Conservation (phyloP, 1,140 invertebrate species). For the Papilio dardanus region DNA sequence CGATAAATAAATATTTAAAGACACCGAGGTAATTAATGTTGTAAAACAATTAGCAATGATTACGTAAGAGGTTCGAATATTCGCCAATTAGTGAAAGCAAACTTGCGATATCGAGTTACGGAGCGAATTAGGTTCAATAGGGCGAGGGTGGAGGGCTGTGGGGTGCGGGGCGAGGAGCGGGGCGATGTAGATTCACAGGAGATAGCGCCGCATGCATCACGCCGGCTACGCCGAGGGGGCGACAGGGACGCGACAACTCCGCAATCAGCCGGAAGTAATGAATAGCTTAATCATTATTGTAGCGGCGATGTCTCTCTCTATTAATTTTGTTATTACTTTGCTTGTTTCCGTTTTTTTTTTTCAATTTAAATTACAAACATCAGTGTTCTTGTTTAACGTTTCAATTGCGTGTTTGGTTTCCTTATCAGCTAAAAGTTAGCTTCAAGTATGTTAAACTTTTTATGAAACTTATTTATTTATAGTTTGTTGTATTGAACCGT, state of each 20-base stretch:
- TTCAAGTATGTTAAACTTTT: too few species aligned
- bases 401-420: too few species aligned
- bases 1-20: background rate
- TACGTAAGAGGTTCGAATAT: conserved; percentile 18
- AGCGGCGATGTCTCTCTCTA: background rate
- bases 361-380: background rate
- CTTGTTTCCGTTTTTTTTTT: background rate
- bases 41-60: conserved; percentile 21
- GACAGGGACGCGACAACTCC: background rate
- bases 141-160: background rate
- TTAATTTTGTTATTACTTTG: background rate
- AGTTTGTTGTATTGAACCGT: background rate
- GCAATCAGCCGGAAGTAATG: background rate
- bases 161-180: background rate
- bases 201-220: background rate
- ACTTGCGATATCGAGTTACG: conserved; percentile 26
- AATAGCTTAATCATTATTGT: background rate
- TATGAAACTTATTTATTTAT: too few species aligned
- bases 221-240: background rate
- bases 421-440: too few species aligned
- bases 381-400: too few species aligned
- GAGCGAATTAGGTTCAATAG: conserved; percentile 10
- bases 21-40: background rate
- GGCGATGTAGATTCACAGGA: background rate
- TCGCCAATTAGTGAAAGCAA: conserved; percentile 26